phyloP scores from a whole-genome alignment of 1,140 invertebrate genomes.

The Hyles vespertilio region DNA sequence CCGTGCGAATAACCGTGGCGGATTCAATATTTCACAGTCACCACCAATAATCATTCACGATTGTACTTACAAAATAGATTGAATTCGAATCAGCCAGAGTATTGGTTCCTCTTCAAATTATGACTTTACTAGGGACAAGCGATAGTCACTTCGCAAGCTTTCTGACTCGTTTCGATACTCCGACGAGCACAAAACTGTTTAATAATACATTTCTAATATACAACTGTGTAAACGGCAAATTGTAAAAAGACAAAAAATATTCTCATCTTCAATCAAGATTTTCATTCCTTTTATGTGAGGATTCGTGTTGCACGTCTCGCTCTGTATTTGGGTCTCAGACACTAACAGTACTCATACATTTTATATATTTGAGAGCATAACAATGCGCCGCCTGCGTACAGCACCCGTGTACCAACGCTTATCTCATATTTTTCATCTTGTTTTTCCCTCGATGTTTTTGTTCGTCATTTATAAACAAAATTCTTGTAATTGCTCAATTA shows the following conservation, averaged over 20 bases:
- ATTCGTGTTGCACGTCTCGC: constrained; percentile 6
- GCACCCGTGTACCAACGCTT: too few species aligned
- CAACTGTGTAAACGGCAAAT: not conserved
- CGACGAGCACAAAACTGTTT: too few species aligned
- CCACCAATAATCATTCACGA: constrained; percentile 59
- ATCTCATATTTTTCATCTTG: not conserved
- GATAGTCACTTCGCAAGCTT: too few species aligned
- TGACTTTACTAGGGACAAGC: too few species aligned
- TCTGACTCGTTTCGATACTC: too few species aligned
- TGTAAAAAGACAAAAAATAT: constrained; percentile 1
- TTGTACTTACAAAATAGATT: constrained; percentile 55
- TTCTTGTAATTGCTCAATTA: not conserved
- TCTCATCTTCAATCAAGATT: constrained; percentile 3
- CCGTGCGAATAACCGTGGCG: constrained; percentile 49
- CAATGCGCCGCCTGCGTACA: not conserved
- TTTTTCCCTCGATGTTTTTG: constrained; percentile 1
- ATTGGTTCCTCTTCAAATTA: too few species aligned
- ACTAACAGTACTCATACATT: constrained; percentile 12
- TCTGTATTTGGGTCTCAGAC: constrained; percentile 7
- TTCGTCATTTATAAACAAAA: not conserved
- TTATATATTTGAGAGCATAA: constrained; percentile 2
- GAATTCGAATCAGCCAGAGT: constrained; percentile 27
- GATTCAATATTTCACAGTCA: constrained; percentile 65
- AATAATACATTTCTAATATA: too few species aligned
- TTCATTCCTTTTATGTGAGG: constrained; percentile 5